phyloP scores from a whole-genome alignment of 2,797 vertebrate species.

The Galago senegalensis region DNA sequence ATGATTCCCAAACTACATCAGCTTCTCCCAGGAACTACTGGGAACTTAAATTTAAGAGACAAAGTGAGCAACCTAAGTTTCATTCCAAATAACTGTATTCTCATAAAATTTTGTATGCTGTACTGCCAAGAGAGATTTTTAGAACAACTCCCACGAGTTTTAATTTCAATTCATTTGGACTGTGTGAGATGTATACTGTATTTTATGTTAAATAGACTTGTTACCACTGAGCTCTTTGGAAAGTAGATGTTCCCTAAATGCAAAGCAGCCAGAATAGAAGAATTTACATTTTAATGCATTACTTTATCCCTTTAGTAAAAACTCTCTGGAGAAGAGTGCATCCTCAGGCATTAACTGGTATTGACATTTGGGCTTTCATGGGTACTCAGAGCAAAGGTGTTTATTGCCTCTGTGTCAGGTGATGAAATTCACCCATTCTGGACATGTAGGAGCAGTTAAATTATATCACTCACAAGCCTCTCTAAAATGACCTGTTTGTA shows the following conservation, averaged over 20 bases:
- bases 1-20: background rate
- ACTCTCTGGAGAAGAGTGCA: background rate
- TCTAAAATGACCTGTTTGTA: background rate
- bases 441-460: background rate
- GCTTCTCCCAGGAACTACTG: background rate
- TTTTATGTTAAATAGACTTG: conserved; percentile 74
- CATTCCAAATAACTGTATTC: conserved; percentile 27
- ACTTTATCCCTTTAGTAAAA: conserved; percentile 29
- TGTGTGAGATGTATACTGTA: conserved; percentile 42
- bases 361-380: background rate
- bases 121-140: conserved; percentile 69
- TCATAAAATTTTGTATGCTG: background rate
- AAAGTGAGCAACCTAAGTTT: conserved; percentile 66
- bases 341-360: background rate
- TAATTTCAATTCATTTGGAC: conserved; percentile 77
- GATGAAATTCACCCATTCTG: background rate
- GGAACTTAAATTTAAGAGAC: conserved; percentile 60
- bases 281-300: conserved; percentile 63
- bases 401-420: background rate
- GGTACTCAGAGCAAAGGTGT: background rate
- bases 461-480: background rate
- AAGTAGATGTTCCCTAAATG: conserved; percentile 69
- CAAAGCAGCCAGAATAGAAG: conserved; percentile 55
- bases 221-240: conserved; percentile 71
- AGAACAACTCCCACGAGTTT: conserved; percentile 75